A percentile compares a stretch with the other conserved stretches of the same genome.
These are phyloP conservation scores for Adrianichthys oophorus DNA, from an alignment of 2,797 vertebrate species.

Conservation along the genomic window DNA sequence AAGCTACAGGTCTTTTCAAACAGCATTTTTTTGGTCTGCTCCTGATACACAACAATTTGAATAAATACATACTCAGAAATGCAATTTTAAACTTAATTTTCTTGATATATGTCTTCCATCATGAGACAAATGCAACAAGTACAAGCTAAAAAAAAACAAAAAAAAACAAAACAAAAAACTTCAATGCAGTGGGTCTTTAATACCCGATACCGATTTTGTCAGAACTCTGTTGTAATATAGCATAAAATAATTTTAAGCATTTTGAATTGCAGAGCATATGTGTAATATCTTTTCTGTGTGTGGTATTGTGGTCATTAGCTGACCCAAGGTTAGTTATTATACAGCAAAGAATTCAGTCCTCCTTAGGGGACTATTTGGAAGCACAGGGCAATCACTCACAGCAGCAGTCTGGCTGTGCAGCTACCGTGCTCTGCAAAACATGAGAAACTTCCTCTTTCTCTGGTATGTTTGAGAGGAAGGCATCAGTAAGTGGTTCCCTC, in stretches of 20 bases:
- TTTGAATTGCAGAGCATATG: slow-evolving; percentile 17
- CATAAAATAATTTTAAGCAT: background rate
- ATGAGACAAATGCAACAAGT: no score
- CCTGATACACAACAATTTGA: no score
- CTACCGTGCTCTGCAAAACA: slow-evolving; percentile 74
- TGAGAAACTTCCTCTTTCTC: slow-evolving; percentile 76
- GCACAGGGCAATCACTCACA: slow-evolving; percentile 65
- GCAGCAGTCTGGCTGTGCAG: slow-evolving; percentile 58
- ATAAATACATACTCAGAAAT: no score
- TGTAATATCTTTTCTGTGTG: slow-evolving; percentile 35
- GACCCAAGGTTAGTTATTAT: slow-evolving; percentile 64
- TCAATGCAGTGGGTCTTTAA: no score
- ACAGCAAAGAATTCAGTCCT: slow-evolving; percentile 57
- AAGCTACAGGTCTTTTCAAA: no score
- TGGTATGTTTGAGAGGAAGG: slow-evolving; percentile 64
- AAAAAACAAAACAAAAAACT: no score
- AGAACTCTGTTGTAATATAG: background rate
- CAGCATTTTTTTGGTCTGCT: no score
- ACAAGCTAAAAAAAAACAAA: no score
- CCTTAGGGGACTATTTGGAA: slow-evolving; percentile 64
- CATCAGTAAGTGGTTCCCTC: slow-evolving; percentile 74
- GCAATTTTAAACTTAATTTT: no score
- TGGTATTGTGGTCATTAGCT: slow-evolving; percentile 49
- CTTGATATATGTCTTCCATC: no score
- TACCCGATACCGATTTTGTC: no score